A percentile compares a stretch with the other conserved stretches of the same genome.
These are phyloP conservation scores for Actinopyga echinites DNA, from an alignment of 53 echinoderm and acorn worm genomes.

Conservation along the genomic window DNA sequence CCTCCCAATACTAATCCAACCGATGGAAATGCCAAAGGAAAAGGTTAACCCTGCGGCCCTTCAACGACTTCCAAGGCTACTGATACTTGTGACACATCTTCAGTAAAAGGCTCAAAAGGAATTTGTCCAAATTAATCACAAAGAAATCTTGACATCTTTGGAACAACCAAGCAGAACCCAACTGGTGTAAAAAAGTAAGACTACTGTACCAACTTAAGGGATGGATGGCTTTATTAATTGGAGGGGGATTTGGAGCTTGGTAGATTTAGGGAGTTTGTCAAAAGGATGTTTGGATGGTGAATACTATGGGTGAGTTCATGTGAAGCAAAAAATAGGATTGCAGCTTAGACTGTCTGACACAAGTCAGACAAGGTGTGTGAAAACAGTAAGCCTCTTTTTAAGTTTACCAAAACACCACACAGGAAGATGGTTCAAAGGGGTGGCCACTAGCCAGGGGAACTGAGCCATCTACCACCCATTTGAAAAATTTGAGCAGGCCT, in stretches of 20 bases:
- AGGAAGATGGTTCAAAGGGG: neutral
- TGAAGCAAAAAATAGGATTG: neutral
- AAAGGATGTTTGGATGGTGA: slow-evolving; percentile 3
- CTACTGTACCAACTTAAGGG: too few relatives aligned
- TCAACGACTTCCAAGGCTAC: slow-evolving; percentile 10
- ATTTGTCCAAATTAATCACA: slow-evolving; percentile 22
- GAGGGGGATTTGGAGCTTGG: neutral
- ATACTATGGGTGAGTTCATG: slow-evolving; percentile 1
- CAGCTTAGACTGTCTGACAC: slow-evolving; percentile 13
- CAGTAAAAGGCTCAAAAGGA: neutral
- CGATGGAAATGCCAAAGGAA: too few relatives aligned
- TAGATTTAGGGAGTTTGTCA: neutral
- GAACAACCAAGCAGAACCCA: too few relatives aligned
- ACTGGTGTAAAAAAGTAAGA: too few relatives aligned
- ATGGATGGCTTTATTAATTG: slow-evolving; percentile 20
- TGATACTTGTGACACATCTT: neutral
- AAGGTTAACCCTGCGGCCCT: neutral
- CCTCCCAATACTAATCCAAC: too few relatives aligned
- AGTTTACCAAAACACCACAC: too few relatives aligned
- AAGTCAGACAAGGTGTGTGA: neutral
- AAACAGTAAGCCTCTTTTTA: too few relatives aligned
- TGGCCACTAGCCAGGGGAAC: neutral
- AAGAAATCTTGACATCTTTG: neutral
- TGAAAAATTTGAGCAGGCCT: too few relatives aligned
- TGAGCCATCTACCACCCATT: too few relatives aligned